phyloP scores from a whole-genome alignment of 2,888 invertebrate genomes.

The Diplolepis rosae region DNA sequence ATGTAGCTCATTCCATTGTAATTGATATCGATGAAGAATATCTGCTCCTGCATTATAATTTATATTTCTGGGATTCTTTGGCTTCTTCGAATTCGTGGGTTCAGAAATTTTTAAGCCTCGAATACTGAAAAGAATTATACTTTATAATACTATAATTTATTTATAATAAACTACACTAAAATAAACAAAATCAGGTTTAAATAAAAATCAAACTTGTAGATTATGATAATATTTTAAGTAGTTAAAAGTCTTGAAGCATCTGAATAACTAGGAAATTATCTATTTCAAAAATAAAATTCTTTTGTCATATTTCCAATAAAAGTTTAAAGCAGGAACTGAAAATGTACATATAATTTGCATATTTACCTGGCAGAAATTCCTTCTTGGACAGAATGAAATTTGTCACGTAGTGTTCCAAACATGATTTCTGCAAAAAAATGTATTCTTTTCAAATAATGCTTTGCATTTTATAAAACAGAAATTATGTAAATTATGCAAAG shows the following conservation, averaged over 20 bases:
- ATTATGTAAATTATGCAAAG: not conserved
- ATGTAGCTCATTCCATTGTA: slow-evolving; percentile 83
- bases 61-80: slow-evolving; percentile 60
- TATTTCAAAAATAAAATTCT: too few relatives aligned
- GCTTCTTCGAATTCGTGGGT: slow-evolving; percentile 56
- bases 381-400: slow-evolving; percentile 71
- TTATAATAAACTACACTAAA: not conserved
- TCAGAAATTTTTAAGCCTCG: slow-evolving; percentile 64
- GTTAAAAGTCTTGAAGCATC: too few relatives aligned
- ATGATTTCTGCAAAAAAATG: slow-evolving; percentile 47
- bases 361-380: slow-evolving; percentile 72
- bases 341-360: too few relatives aligned
- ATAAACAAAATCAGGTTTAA: not conserved
- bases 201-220: slow-evolving; percentile 24
- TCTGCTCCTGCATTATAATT: slow-evolving; percentile 81
- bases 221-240: too few relatives aligned
- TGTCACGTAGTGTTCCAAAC: slow-evolving; percentile 68
- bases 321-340: too few relatives aligned
- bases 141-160: too few relatives aligned
- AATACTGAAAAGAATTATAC: slow-evolving; percentile 67
- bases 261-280: too few relatives aligned
- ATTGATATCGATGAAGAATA: slow-evolving; percentile 82
- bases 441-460: not conserved
- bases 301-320: too few relatives aligned
- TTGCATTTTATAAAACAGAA: not conserved